phyloP scores from a whole-genome alignment of 2,888 invertebrate genomes.

The Campoletis raptor region DNA sequence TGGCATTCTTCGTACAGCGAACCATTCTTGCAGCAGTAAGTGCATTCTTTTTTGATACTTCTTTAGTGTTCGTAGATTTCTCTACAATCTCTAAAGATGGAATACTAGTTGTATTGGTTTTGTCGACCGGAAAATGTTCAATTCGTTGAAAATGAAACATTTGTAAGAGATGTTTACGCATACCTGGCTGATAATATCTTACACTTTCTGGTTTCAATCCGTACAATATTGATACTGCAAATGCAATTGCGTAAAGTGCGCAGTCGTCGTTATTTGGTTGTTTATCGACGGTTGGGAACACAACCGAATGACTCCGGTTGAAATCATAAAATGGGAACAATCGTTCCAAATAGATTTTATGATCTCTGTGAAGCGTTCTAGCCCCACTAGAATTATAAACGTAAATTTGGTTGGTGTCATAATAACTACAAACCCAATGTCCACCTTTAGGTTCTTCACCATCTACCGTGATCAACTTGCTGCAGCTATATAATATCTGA shows the following conservation, averaged over 20 bases:
- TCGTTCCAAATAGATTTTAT: constrained; percentile 41
- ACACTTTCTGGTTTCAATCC: constrained; percentile 34
- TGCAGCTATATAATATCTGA: constrained; percentile 64
- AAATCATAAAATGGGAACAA: constrained; percentile 59
- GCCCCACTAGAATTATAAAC: constrained; percentile 61
- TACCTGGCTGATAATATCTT: constrained; percentile 7
- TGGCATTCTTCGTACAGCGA: no score
- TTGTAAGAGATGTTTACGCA: constrained; percentile 42
- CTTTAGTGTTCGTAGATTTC: no score
- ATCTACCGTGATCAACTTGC: background rate
- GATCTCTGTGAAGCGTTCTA: constrained; percentile 42
- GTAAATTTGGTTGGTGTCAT: constrained; percentile 52
- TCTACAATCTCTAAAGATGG: no score
- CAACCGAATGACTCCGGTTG: constrained; percentile 13
- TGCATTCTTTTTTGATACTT: no score
- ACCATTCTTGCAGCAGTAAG: no score
- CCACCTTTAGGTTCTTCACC: constrained; percentile 2
- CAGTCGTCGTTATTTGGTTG: constrained; percentile 41
- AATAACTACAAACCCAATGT: constrained; percentile 63
- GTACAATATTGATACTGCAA: constrained; percentile 46
- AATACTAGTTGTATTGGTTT: no score
- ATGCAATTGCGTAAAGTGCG: constrained; percentile 45
- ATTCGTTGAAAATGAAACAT: constrained; percentile 22
- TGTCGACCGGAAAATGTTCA: constrained; percentile 30
- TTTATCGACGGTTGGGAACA: constrained; percentile 50